phyloP scores from a whole-genome alignment of 2,888 invertebrate genomes.

The Heliothis peltigera region DNA sequence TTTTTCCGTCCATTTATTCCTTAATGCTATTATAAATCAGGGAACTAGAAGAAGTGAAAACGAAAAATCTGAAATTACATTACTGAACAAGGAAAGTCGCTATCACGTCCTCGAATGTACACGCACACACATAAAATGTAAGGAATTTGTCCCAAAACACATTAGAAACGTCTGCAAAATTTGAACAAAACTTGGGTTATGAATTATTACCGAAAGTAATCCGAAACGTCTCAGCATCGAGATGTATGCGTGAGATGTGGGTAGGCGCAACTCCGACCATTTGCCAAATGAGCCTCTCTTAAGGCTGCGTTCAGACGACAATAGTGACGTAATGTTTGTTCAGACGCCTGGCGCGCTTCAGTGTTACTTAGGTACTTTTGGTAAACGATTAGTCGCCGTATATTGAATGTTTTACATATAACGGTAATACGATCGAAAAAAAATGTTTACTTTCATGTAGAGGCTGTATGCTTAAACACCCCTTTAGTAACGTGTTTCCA shows the following conservation, averaged over 20 bases:
- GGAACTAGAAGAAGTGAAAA: constrained; percentile 8
- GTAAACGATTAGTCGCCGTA: constrained; percentile 17
- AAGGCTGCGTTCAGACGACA: constrained; percentile 34
- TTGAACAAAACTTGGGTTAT: constrained; percentile 55
- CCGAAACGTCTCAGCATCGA: constrained; percentile 31
- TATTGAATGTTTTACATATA: background rate
- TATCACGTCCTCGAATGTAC: constrained; percentile 1
- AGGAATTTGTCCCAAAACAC: constrained; percentile 38
- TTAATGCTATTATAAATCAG: background rate
- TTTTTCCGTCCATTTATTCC: constrained; percentile 1
- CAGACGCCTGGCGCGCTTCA: constrained; percentile 17
- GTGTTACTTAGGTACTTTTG: background rate
- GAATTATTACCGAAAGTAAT: constrained; percentile 59
- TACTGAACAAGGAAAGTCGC: constrained; percentile 40
- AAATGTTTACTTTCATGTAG: background rate
- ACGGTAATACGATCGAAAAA: too few species aligned
- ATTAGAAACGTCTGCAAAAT: constrained; percentile 50
- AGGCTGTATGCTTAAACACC: background rate
- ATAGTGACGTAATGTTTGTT: constrained; percentile 33
- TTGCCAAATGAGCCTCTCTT: constrained; percentile 55
- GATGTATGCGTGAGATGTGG: constrained; percentile 32
- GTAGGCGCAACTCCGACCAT: constrained; percentile 41
- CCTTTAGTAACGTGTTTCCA: background rate
- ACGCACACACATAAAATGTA: background rate
- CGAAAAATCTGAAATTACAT: constrained; percentile 32